These are phyloP conservation scores for Tiaroga cobitis DNA, from an alignment of 2,797 vertebrate genomes.

Conservation along the genomic window DNA sequence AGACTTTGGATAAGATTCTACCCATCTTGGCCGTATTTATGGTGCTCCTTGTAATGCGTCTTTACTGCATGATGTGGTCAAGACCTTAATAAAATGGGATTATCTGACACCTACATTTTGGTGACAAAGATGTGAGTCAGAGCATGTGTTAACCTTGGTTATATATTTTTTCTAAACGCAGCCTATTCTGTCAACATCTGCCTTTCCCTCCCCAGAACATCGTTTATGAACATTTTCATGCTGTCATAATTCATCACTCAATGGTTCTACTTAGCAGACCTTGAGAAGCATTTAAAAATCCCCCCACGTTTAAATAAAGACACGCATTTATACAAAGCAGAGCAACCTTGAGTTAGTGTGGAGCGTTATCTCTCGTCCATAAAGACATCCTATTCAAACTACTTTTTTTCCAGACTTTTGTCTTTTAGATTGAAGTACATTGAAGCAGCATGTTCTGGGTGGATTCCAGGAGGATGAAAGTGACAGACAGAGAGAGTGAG, in stretches of 20 bases:
- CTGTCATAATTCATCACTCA: slow-evolving; percentile 33
- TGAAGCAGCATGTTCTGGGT: slow-evolving; percentile 38
- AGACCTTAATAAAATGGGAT: slow-evolving; percentile 5
- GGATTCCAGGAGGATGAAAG: slow-evolving; percentile 32
- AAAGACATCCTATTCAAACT: slow-evolving; percentile 52
- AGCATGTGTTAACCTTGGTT: slow-evolving; percentile 54
- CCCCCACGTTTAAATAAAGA: slow-evolving; percentile 48
- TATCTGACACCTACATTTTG: not conserved
- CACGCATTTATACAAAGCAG: slow-evolving; percentile 51
- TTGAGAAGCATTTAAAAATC: slow-evolving; percentile 49
- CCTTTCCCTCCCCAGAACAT: slow-evolving; percentile 24
- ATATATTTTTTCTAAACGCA: not conserved
- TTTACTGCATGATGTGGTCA: slow-evolving; percentile 13
- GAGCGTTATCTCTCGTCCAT: slow-evolving; percentile 39
- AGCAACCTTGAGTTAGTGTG: slow-evolving; percentile 57
- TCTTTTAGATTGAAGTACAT: slow-evolving; percentile 46
- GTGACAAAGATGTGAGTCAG: slow-evolving; percentile 35
- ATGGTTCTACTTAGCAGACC: slow-evolving; percentile 43
- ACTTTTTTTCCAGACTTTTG: slow-evolving; percentile 46
- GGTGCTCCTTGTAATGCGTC: not conserved
- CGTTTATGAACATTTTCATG: slow-evolving; percentile 35
- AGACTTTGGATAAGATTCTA: not conserved
- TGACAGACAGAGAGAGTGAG: slow-evolving; percentile 11
- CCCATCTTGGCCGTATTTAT: slow-evolving; percentile 1
- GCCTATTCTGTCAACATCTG: slow-evolving; percentile 54